phyloP scores from a whole-genome alignment of 2,113 vertebrate species.

The Macroglossus sobrinus region DNA sequence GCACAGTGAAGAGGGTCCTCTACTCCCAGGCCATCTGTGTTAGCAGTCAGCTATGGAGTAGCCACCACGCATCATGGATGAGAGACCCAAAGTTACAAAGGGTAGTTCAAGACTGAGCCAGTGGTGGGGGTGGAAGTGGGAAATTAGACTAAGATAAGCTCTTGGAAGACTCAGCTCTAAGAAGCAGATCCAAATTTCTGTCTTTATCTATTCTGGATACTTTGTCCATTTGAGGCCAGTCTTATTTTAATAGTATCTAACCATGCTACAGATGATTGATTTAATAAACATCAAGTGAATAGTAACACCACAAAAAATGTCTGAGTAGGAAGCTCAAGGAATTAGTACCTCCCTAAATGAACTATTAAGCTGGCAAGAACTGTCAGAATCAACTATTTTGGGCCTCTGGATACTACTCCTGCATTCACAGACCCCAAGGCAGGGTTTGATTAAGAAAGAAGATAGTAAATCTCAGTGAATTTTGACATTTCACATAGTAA shows the following conservation, averaged over 20 bases:
- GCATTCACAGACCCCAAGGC: not conserved
- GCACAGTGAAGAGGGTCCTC: not conserved
- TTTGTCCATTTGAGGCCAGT: not conserved
- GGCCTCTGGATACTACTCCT: not conserved
- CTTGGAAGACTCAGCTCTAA: not conserved
- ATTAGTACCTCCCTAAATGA: not conserved
- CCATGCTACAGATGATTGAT: not conserved
- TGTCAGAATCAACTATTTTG: not conserved
- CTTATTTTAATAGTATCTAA: not conserved
- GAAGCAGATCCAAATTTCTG: not conserved
- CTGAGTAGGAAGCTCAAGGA: not conserved
- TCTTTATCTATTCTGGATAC: not conserved
- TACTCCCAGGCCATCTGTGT: not conserved
- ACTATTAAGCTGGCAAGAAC: not conserved
- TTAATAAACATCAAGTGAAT: not conserved
- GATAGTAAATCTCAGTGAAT: not conserved
- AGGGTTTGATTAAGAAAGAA: not conserved
- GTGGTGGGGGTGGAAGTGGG: not conserved
- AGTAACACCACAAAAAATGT: not conserved
- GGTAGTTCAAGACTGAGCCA: not conserved
- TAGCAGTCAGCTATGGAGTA: not conserved
- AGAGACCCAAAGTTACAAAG: not conserved
- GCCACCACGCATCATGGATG: not conserved
- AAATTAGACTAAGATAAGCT: not conserved
- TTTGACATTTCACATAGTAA: not conserved